phyloP scores from a whole-genome alignment of 2,797 vertebrate species.

The Podarcis lilfordi region DNA sequence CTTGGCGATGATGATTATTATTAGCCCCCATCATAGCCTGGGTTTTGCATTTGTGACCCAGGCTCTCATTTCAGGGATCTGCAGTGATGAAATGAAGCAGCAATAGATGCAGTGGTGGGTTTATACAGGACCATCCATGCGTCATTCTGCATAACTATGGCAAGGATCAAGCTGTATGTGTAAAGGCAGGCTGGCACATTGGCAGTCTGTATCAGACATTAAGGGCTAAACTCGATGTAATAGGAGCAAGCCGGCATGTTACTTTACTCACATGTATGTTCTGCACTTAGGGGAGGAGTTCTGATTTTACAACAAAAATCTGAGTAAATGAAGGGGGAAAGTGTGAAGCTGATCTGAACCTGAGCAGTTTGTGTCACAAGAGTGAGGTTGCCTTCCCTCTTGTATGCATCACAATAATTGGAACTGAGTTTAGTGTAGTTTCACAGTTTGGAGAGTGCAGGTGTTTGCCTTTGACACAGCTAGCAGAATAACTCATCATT shows the following conservation, averaged over 20 bases:
- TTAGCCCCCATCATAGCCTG: neutral
- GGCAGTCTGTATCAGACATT: neutral
- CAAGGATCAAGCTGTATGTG: neutral
- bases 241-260: neutral
- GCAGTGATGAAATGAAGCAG: neutral
- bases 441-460: neutral
- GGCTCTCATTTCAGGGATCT: neutral
- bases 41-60: neutral
- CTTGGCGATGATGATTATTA: neutral
- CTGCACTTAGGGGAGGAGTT: neutral
- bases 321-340: neutral
- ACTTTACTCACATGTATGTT: neutral
- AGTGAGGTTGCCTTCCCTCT: neutral
- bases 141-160: neutral
- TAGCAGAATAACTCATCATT: too few relatives aligned
- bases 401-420: neutral
- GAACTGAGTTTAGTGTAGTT: neutral
- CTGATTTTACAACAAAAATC: neutral
- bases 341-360: neutral
- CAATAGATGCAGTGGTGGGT: too few relatives aligned
- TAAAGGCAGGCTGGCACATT: neutral
- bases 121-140: too few relatives aligned
- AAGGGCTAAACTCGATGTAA: neutral
- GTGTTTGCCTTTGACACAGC: neutral
- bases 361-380: neutral